These are phyloP conservation scores for Clarias magur DNA, from an alignment of 2,113 vertebrate genomes.

Conservation along the genomic window DNA sequence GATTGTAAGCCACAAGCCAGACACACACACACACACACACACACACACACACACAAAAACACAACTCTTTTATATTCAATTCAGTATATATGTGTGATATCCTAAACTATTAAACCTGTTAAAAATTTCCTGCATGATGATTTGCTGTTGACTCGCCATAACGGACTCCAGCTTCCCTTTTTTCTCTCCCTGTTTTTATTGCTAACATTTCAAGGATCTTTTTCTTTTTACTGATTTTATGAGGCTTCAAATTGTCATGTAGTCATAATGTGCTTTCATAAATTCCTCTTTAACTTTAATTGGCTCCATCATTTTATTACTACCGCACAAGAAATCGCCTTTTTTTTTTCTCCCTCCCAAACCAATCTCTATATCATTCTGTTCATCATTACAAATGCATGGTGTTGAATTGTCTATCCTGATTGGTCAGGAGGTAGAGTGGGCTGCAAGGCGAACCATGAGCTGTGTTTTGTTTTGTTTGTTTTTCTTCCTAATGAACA, in stretches of 20 bases:
- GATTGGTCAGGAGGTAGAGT: background rate
- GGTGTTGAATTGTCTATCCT: background rate
- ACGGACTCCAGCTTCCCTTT: background rate
- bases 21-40: background rate
- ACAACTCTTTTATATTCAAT: background rate
- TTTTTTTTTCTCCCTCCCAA: background rate
- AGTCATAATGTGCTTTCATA: conserved; percentile 1
- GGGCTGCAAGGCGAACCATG: background rate
- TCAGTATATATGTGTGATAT: no score
- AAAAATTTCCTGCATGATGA: background rate
- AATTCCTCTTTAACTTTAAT: background rate
- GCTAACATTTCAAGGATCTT: background rate
- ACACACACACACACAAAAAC: background rate
- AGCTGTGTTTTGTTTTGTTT: background rate
- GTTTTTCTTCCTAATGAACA: no score
- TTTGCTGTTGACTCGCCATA: background rate
- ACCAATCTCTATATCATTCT: background rate
- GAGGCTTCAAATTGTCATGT: background rate
- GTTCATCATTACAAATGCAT: background rate
- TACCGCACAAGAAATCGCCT: background rate
- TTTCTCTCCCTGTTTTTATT: background rate
- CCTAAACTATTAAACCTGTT: background rate
- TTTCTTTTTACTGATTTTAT: background rate
- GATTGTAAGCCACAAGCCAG: background rate
- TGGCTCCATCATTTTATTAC: background rate